Evolutionary conservation across 2,888 invertebrate species (phyloP).

Genomic region (Alviniconcha strummeri): DNA sequence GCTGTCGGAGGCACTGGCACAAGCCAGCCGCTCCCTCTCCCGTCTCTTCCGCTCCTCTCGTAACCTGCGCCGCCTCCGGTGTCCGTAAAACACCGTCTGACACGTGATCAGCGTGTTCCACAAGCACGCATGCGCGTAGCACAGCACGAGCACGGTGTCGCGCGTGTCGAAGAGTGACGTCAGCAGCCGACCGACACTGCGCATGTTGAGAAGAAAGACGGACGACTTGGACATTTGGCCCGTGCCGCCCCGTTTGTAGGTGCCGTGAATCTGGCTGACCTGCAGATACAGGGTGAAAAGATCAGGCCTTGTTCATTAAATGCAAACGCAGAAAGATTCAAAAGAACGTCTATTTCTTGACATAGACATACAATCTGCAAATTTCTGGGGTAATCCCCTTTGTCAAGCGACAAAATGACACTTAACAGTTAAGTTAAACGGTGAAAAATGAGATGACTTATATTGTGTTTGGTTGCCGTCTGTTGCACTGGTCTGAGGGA

Average conservation of each 20-base stretch:
- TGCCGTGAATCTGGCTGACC: conserved; percentile 18
- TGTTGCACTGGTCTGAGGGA: too few relatives aligned
- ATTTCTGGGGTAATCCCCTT: too few relatives aligned
- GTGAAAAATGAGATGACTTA: too few relatives aligned
- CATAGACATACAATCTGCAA: too few relatives aligned
- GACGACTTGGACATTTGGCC: conserved; percentile 24
- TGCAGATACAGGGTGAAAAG: not conserved
- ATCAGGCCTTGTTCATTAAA: not conserved
- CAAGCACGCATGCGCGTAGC: conserved; percentile 27
- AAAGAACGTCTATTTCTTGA: not conserved
- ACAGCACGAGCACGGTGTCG: conserved; percentile 27
- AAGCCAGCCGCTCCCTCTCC: conserved; percentile 1
- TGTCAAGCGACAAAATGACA: too few relatives aligned
- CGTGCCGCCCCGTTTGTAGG: conserved; percentile 13
- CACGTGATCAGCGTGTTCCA: conserved; percentile 27
- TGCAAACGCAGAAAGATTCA: too few relatives aligned
- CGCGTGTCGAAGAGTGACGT: conserved; percentile 27
- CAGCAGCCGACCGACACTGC: conserved; percentile 27
- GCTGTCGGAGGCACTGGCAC: not conserved
- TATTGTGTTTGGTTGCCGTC: too few relatives aligned
- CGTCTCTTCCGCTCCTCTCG: conserved; percentile 23
- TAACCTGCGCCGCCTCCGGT: conserved; percentile 7
- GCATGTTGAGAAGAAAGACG: conserved; percentile 16
- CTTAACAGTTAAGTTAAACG: too few relatives aligned
- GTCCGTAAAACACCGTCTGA: conserved; percentile 25